A percentile compares a stretch with the other conserved stretches of the same genome.
Conservation (phyloP, 2,113 vertebrate genomes). For the Leucopsar rothschildi region DNA sequence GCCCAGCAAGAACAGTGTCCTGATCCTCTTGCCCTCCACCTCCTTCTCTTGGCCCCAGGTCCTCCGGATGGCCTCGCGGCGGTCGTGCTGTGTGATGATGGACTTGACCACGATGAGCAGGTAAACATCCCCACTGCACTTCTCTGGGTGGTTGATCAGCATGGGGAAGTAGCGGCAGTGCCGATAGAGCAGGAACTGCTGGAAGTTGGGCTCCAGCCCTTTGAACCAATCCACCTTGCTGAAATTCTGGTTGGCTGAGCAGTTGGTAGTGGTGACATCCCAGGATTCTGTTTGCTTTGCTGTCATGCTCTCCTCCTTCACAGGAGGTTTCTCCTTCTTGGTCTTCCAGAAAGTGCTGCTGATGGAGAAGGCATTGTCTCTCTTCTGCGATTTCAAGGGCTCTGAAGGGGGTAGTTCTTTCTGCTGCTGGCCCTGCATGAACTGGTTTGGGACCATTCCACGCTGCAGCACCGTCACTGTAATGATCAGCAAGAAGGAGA, state of each 20-base stretch:
- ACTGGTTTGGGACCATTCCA: slow-evolving; percentile 71
- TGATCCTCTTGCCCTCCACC: slow-evolving; percentile 76
- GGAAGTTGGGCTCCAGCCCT: slow-evolving; percentile 82
- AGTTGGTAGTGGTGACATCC: slow-evolving; percentile 86
- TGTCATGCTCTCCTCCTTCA: neutral
- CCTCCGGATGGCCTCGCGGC: slow-evolving; percentile 89
- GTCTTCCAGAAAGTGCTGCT: slow-evolving; percentile 81
- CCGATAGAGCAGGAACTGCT: slow-evolving; percentile 88
- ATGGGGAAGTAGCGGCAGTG: slow-evolving; percentile 95
- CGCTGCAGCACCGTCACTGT: slow-evolving; percentile 81
- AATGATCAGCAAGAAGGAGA: slow-evolving; percentile 81
- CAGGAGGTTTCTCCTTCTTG: neutral
- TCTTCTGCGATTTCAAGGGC: slow-evolving; percentile 42
- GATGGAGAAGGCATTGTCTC: neutral
- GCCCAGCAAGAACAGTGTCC: slow-evolving; percentile 87
- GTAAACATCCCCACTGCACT: slow-evolving; percentile 77
- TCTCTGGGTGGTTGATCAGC: slow-evolving; percentile 88
- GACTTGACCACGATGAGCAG: slow-evolving; percentile 93
- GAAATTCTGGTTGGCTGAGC: slow-evolving; percentile 83
- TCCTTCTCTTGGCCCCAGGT: slow-evolving; percentile 90
- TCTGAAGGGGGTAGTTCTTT: neutral
- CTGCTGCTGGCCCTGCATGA: slow-evolving; percentile 71
- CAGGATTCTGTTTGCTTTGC: slow-evolving; percentile 65
- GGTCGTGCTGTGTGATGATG: slow-evolving; percentile 88
- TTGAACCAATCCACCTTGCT: slow-evolving; percentile 83